Evolutionary conservation across 2,888 invertebrate species (phyloP).

Genomic region (Thecocarcelia acutangulata): DNA sequence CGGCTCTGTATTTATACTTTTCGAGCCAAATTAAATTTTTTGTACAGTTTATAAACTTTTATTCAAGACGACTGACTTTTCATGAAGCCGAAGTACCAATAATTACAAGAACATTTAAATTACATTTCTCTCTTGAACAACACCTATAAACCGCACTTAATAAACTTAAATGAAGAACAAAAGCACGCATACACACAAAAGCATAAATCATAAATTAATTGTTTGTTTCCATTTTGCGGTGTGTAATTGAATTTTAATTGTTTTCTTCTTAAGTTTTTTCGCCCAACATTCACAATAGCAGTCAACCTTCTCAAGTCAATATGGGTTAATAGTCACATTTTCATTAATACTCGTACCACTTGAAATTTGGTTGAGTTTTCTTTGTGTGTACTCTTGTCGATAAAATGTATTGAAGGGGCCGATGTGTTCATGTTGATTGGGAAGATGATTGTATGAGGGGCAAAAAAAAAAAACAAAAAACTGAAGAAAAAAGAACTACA

Average conservation of each 20-base stretch:
- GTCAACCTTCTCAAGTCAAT: slow-evolving; percentile 41
- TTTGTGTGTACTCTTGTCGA: not conserved
- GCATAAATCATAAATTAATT: slow-evolving; percentile 24
- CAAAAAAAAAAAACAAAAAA: too few species aligned
- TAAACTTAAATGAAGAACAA: too few species aligned
- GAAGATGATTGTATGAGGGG: not conserved
- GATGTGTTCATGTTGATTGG: not conserved
- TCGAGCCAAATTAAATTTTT: too few species aligned
- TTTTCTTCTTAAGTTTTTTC: not conserved
- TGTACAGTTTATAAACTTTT: too few species aligned
- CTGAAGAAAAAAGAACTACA: slow-evolving; percentile 1
- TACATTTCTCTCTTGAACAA: too few species aligned
- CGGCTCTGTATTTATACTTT: too few species aligned
- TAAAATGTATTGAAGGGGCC: not conserved
- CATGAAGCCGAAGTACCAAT: too few species aligned
- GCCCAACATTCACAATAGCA: not conserved
- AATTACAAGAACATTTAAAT: too few species aligned
- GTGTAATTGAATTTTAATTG: slow-evolving; percentile 32
- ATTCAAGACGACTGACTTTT: too few species aligned
- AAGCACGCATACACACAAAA: too few species aligned
- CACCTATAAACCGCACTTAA: too few species aligned
- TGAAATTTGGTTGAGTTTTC: slow-evolving; percentile 6
- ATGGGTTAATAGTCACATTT: slow-evolving; percentile 51
- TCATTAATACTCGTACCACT: slow-evolving; percentile 14
- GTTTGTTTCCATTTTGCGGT: not conserved